phyloP scores from a whole-genome alignment of 2,797 vertebrate species.

The Muscicapa comitata region DNA sequence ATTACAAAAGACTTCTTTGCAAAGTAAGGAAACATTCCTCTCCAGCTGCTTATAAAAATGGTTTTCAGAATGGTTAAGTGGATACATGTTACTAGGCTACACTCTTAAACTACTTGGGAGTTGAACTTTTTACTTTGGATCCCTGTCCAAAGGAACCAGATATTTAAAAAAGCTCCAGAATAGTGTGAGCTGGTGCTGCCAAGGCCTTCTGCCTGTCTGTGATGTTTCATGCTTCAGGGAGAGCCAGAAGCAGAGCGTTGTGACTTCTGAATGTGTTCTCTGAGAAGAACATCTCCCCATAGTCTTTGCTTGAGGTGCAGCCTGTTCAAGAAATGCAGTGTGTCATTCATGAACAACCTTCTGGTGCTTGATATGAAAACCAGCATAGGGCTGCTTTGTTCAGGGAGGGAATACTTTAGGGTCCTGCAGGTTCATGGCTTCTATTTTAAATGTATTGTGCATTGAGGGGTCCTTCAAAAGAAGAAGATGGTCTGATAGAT shows the following conservation, averaged over 20 bases:
- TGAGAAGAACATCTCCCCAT: not conserved
- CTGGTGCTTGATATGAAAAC: not conserved
- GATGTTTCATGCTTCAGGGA: not conserved
- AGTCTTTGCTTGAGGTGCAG: not conserved
- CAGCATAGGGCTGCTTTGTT: not conserved
- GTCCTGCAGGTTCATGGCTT: not conserved
- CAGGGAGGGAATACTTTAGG: not conserved
- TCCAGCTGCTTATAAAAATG: not conserved
- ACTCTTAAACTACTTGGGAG: not conserved
- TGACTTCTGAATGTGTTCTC: not conserved
- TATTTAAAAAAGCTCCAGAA: not conserved
- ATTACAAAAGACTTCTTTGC: not conserved
- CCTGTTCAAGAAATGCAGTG: not conserved
- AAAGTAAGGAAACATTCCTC: not conserved
- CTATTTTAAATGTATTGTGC: not conserved
- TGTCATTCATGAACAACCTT: not conserved
- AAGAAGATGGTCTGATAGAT: not conserved
- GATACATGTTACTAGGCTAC: not conserved
- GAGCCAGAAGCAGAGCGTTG: not conserved
- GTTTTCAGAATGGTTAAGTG: not conserved
- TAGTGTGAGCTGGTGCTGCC: not conserved
- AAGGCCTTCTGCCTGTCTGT: not conserved
- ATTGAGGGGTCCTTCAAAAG: not conserved
- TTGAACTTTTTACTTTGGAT: not conserved
- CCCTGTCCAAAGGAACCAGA: not conserved